phyloP scores from a whole-genome alignment of 2,888 invertebrate species.

The Drosophila affinis region DNA sequence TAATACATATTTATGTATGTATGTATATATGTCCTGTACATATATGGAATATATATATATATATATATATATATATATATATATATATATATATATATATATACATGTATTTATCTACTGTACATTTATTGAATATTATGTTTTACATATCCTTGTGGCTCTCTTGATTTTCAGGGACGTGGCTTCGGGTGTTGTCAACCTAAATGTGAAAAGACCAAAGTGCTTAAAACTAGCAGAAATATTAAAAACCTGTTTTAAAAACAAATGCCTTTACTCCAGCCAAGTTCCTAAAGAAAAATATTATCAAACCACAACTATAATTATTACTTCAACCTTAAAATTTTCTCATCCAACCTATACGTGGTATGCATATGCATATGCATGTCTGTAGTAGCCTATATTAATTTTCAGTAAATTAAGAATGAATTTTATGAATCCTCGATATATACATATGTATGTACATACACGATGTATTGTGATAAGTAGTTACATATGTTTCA shows the following conservation, averaged over 20 bases:
- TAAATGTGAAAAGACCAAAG: constrained; percentile 33
- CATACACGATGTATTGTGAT: not conserved
- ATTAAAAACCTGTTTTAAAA: not conserved
- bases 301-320: not conserved
- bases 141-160: not conserved
- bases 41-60: not conserved
- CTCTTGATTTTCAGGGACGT: not conserved
- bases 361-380: constrained; percentile 1
- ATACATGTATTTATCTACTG: not conserved
- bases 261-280: not conserved
- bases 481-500: not conserved
- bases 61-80: constrained; percentile 1
- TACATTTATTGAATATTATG: not conserved
- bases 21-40: not conserved
- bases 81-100: not conserved
- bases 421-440: not conserved
- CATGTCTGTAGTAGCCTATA: not conserved
- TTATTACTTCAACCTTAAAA: not conserved
- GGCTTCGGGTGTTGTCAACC: constrained; percentile 2
- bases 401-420: not conserved
- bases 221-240: constrained; percentile 14
- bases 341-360: not conserved
- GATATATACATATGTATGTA: not conserved
- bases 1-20: not conserved
- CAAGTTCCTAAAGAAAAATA: not conserved